Evolutionary conservation across 1,140 invertebrate genomes (phyloP).

Genomic region (Meloidogyne exigua): DNA sequence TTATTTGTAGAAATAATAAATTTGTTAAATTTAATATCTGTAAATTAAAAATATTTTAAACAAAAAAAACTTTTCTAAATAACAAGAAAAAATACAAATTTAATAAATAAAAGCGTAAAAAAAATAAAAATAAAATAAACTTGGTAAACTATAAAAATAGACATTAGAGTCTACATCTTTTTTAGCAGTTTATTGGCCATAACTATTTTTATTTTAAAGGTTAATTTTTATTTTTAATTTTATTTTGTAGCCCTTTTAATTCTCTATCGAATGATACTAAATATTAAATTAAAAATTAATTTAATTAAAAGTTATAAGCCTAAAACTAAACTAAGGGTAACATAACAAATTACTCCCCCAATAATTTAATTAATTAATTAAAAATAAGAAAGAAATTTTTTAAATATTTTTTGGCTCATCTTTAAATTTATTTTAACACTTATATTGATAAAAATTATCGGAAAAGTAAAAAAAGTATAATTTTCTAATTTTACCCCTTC

Average conservation of each 20-base stretch:
- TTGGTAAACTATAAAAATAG: background rate
- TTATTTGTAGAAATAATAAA: background rate
- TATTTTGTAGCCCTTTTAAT: background rate
- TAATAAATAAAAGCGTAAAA: too few relatives aligned
- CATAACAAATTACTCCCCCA: too few relatives aligned
- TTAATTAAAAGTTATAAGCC: background rate
- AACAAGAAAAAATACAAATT: too few relatives aligned
- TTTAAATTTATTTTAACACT: background rate
- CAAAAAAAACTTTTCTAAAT: background rate
- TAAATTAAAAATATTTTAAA: background rate
- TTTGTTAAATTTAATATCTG: slow-evolving; percentile 2
- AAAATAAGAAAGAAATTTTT: background rate
- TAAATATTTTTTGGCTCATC: background rate
- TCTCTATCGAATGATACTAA: background rate
- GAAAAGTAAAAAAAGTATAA: background rate
- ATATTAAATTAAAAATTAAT: background rate
- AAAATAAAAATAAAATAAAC: background rate
- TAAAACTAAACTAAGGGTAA: background rate
- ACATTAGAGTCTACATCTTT: too few relatives aligned
- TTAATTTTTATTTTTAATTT: background rate
- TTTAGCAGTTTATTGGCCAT: background rate
- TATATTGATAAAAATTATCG: slow-evolving; percentile 5
- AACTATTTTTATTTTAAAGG: background rate
- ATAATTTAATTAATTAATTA: background rate
- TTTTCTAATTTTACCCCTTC: background rate